Evolutionary conservation across 2,888 invertebrate genomes (phyloP).

Genomic region (Thysanoteuthis rhombus): DNA sequence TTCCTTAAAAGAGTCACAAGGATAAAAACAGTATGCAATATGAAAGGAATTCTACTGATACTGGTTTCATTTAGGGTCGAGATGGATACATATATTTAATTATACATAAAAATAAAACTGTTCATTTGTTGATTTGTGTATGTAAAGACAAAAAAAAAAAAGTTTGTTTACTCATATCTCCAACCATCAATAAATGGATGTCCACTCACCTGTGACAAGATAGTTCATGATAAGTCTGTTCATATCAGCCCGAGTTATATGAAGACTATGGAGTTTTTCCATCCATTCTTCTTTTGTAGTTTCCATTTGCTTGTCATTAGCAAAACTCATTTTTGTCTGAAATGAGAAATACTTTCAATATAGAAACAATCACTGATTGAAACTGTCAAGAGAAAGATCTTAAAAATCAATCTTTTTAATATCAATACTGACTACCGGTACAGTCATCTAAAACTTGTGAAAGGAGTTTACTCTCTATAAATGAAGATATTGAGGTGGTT

Average conservation of each 20-base stretch:
- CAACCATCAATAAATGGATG: neutral
- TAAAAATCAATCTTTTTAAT: neutral
- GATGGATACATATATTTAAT: too few species aligned
- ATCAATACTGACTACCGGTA: too few species aligned
- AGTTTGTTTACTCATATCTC: neutral
- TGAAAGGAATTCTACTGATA: too few species aligned
- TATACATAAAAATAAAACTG: neutral
- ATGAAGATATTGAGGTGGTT: too few species aligned
- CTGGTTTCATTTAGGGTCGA: too few species aligned
- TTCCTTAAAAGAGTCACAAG: too few species aligned
- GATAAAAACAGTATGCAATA: too few species aligned
- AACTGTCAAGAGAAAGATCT: neutral
- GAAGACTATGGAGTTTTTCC: constrained; percentile 77
- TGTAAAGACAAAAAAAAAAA: neutral
- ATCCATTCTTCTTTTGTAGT: constrained; percentile 75
- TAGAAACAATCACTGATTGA: neutral
- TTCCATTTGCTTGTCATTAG: constrained; percentile 47
- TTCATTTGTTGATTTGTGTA: neutral
- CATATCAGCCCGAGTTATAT: constrained; percentile 90
- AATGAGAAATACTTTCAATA: neutral
- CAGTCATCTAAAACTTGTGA: too few species aligned
- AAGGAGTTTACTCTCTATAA: too few species aligned
- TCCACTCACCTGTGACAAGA: constrained; percentile 84
- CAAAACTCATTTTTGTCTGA: constrained; percentile 40
- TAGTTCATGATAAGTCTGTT: constrained; percentile 99